Percentiles rank a stretch among this genome's conserved stretches.
These are phyloP conservation scores for Macrocentrus cingulum DNA, from an alignment of 1,140 invertebrate genomes.

Conservation along the genomic window DNA sequence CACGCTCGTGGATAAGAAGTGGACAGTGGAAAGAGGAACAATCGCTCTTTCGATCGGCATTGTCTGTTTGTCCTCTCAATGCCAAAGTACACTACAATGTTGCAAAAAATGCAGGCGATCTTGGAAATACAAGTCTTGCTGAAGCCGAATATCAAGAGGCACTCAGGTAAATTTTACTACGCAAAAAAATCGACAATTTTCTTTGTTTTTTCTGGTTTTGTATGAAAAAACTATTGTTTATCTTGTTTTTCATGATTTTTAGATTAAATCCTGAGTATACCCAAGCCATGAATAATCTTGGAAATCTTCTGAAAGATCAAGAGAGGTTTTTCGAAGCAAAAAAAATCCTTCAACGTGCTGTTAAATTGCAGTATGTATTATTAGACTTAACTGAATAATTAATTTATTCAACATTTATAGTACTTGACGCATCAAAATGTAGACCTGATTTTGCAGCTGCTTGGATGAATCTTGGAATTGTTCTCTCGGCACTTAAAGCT, in stretches of 20 bases:
- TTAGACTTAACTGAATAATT: too few species aligned
- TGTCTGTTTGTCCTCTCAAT: slow-evolving; percentile 81
- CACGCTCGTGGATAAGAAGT: slow-evolving; percentile 72
- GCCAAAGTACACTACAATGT: slow-evolving; percentile 97
- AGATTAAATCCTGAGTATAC: slow-evolving; percentile 88
- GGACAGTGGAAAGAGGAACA: slow-evolving; percentile 79
- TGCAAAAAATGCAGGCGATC: slow-evolving; percentile 81
- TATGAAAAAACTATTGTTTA: too few species aligned
- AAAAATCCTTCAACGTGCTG: slow-evolving; percentile 71
- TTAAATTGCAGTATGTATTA: slow-evolving; percentile 74
- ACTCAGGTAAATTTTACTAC: slow-evolving; percentile 63
- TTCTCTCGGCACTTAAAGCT: slow-evolving; percentile 75
- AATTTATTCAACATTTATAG: slow-evolving; percentile 22
- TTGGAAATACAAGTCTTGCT: slow-evolving; percentile 69
- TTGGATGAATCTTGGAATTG: slow-evolving; percentile 98
- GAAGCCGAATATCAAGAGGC: slow-evolving; percentile 78
- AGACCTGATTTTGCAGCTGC: slow-evolving; percentile 89
- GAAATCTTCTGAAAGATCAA: slow-evolving; percentile 85
- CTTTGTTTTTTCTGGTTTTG: slow-evolving; percentile 11
- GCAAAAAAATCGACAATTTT: too few species aligned
- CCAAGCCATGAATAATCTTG: slow-evolving; percentile 96
- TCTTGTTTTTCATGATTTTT: slow-evolving; percentile 32
- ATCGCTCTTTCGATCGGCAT: slow-evolving; percentile 70
- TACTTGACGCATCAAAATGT: slow-evolving; percentile 26
- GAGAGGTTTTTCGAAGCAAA: slow-evolving; percentile 76